Percentiles rank a stretch among this genome's conserved stretches.
Conservation (phyloP, 2,797 vertebrate genomes). For the Somateria mollissima region DNA sequence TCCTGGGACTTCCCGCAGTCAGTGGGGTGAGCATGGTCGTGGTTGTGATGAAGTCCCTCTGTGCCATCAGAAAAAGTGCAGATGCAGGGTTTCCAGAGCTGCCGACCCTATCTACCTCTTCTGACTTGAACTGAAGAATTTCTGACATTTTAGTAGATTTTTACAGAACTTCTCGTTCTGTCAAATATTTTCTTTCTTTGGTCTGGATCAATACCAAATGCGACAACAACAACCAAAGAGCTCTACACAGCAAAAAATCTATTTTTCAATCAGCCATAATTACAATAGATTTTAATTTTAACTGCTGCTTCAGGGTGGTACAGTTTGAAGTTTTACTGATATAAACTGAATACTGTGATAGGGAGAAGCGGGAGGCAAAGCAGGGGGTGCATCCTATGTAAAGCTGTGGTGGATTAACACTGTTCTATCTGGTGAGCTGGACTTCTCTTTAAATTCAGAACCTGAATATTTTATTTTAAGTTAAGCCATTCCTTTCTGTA, state of each 20-base stretch:
- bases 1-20: accelerated
- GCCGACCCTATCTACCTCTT: accelerated
- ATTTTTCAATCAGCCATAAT: not conserved
- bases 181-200: not conserved
- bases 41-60: not conserved
- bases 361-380: not conserved
- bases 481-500: not conserved
- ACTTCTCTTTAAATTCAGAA: not conserved
- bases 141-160: not conserved
- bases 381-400: not conserved
- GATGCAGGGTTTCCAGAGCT: not conserved
- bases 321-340: not conserved
- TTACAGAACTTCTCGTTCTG: not conserved
- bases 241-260: not conserved
- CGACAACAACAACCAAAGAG: not conserved
- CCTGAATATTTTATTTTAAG: not conserved
- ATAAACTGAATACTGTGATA: not conserved
- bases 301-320: not conserved
- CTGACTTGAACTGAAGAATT: not conserved
- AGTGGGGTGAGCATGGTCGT: accelerated
- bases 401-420: not conserved
- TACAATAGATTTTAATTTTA: not conserved
- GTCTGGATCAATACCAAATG: not conserved
- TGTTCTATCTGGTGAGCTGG: not conserved
- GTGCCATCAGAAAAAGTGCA: too few species aligned